Evolutionary conservation across 1,140 invertebrate genomes (phyloP), one percentile per base, ranked within the genome.

Genomic region (Rhizoglyphus robini): DNA sequence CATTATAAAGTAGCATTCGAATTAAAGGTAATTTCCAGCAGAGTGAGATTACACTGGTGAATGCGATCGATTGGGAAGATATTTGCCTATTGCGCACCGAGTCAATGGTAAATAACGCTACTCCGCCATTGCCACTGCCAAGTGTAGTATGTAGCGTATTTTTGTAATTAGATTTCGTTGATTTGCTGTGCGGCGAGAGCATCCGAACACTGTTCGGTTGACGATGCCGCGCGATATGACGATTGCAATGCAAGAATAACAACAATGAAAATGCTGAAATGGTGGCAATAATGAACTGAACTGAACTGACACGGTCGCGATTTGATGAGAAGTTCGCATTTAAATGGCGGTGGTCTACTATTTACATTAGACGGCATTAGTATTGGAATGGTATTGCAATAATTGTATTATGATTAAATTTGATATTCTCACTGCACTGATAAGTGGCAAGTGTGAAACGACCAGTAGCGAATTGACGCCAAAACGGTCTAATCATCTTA

Each of bases 381-480:
- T n/a, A n/a, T n/a, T 32, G 15, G 51, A 23, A 15, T 8, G 51
- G 51, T 8, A 54, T 8, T 54, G 51, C 51, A 54, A 54, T 54
- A 54, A 54, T 54, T 54, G 51, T 54, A 54, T 54, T 54, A 54
- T 54, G 51, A 54, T 54, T 54, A 54, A 54, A 54, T 54, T 54
- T 54, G 51, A 54, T 54, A 54, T 54, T 54, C 23, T 54, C 8
- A 54, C 23, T 54, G 8, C 31, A 27, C 23, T 23, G 8, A 25
- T 8, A 25, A 32, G 15, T 20, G 31, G 23, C 15, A 5, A 8
- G 20, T 8, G 20, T 27, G 23, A 54, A 54, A 27, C 8, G 23
- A 54, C 8, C 8, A 32, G 51, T 8, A 32, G 20, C 51, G 23
- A 54, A 54, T 54, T 54, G 51, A 54, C 51, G 51, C 51, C 36